phyloP scores from a whole-genome alignment of 2,888 invertebrate species.

The Coremacera marginata region DNA sequence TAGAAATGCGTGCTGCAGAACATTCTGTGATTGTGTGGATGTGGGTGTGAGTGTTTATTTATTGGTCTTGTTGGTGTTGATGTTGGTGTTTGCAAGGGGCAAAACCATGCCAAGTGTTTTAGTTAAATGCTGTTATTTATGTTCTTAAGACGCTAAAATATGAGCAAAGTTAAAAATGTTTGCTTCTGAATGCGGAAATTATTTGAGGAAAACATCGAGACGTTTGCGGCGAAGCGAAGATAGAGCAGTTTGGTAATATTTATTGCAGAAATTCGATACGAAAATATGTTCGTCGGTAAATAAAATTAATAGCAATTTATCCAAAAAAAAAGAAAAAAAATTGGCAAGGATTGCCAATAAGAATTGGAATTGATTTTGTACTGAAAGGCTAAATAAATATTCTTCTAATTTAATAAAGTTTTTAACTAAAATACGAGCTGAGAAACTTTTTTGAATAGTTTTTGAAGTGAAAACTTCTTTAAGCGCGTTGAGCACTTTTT shows the following conservation, averaged over 20 bases:
- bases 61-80: background rate
- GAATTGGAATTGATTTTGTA: too few relatives aligned
- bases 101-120: background rate
- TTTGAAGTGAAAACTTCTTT: too few relatives aligned
- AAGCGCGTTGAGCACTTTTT: too few relatives aligned
- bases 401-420: too few relatives aligned
- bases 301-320: too few relatives aligned
- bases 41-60: background rate
- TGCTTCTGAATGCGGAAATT: background rate
- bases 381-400: too few relatives aligned
- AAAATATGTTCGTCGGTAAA: too few relatives aligned
- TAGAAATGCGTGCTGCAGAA: background rate
- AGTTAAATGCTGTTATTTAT: slow-evolving; percentile 16
- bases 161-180: background rate
- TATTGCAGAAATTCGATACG: background rate
- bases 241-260: background rate
- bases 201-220: background rate
- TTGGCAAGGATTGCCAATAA: too few relatives aligned
- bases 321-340: too few relatives aligned
- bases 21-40: background rate
- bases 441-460: too few relatives aligned
- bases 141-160: slow-evolving; percentile 11
- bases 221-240: background rate
- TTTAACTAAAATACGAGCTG: too few relatives aligned
- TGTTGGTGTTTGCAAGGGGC: background rate